These are phyloP conservation scores for Sprattus sprattus DNA, from an alignment of 2,113 vertebrate species.

Conservation along the genomic window DNA sequence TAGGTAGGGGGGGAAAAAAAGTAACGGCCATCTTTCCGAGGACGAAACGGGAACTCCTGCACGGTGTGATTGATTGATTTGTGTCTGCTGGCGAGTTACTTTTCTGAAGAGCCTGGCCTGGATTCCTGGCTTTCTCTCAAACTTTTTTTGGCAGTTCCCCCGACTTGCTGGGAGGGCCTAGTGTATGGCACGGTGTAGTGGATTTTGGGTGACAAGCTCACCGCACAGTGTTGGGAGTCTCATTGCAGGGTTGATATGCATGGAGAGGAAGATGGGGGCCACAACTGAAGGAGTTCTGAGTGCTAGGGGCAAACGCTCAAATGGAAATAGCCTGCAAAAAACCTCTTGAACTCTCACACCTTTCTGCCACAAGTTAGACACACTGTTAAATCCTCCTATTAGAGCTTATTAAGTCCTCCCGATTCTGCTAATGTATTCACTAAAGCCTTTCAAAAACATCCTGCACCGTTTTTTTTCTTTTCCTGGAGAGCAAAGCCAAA, in stretches of 20 bases:
- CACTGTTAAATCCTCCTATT: conserved; percentile 36
- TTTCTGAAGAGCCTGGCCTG: too few species aligned
- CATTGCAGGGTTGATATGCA: too few species aligned
- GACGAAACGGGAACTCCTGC: too few species aligned
- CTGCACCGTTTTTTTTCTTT: not conserved
- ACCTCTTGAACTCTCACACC: conserved; percentile 21
- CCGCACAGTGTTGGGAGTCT: too few species aligned
- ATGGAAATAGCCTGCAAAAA: conserved; percentile 18
- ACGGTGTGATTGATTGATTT: too few species aligned
- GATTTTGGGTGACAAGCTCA: too few species aligned
- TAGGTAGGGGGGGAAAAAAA: not conserved
- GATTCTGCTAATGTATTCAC: conserved; percentile 34
- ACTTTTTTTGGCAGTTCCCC: too few species aligned
- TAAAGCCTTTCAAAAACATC: conserved; percentile 29
- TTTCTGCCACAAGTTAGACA: conserved; percentile 25
- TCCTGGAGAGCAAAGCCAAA: not conserved
- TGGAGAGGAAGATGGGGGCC: not conserved
- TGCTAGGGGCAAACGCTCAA: not conserved
- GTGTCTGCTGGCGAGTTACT: too few species aligned
- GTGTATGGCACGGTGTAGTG: too few species aligned
- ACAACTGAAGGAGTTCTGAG: not conserved
- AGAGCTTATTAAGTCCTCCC: conserved; percentile 38
- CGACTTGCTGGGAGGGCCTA: too few species aligned
- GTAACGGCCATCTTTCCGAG: not conserved
- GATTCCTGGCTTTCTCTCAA: too few species aligned